Percentiles rank a stretch among this genome's conserved stretches.
phyloP scores from a whole-genome alignment of 2,113 vertebrate genomes.

The Tachuris rubrigastra region DNA sequence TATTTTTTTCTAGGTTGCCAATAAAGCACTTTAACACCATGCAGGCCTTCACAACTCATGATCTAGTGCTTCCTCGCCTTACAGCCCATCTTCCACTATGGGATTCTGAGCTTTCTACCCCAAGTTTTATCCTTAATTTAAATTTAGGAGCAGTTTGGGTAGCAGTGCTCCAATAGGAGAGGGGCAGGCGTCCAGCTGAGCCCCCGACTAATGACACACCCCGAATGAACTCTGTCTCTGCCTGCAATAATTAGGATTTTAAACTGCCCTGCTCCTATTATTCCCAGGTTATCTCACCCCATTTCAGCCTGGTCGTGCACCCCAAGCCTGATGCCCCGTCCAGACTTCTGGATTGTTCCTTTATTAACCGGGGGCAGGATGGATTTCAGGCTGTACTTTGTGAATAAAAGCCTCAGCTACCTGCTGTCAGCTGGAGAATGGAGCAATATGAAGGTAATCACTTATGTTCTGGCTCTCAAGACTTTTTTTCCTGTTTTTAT shows the following conservation, averaged over 20 bases:
- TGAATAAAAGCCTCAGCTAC: not conserved
- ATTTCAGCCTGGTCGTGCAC: rapidly evolving
- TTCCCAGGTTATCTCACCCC: rapidly evolving
- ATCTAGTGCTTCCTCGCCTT: not conserved
- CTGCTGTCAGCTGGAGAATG: not conserved
- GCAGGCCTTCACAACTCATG: not conserved
- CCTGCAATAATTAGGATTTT: rapidly evolving
- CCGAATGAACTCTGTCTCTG: rapidly evolving
- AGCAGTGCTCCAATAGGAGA: not conserved
- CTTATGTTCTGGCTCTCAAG: not conserved
- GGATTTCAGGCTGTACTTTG: not conserved
- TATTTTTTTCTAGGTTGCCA: not conserved
- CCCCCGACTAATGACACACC: rapidly evolving
- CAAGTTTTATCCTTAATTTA: not conserved
- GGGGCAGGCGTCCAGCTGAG: not conserved
- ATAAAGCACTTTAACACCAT: not conserved
- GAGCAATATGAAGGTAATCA: not conserved
- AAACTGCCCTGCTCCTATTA: rapidly evolving
- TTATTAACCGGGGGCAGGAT: not conserved
- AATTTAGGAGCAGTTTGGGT: not conserved
- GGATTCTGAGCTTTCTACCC: not conserved
- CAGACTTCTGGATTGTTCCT: not conserved
- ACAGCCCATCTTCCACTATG: rapidly evolving
- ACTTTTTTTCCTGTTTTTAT: not conserved
- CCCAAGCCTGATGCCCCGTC: not conserved